Conservation (phyloP, 2,113 vertebrate species). For the human (Homo sapiens) region GRCh38 chr7:16861001-16861500, state of each 20-base stretch:
- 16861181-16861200: neutral
- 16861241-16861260: neutral
- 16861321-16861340: neutral
- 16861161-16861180: neutral
- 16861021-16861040: neutral
- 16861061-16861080: neutral
- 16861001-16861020: neutral
- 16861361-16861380: constrained; percentile 42
- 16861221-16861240: neutral
- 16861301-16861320: neutral
- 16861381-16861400: constrained; percentile 94
- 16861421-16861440: constrained; percentile 88
- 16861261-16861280: neutral
- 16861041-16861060: neutral
- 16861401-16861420: constrained; percentile 93
- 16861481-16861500: neutral
- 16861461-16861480: constrained; percentile 20
- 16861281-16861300: neutral
- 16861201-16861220: neutral
- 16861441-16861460: constrained; percentile 87
- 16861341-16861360: neutral
- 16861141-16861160: neutral
- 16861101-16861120: neutral
- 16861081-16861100: neutral
- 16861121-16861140: neutral